Conservation (phyloP, 1,140 invertebrate genomes). For the Agraylea sexmaculata region DNA sequence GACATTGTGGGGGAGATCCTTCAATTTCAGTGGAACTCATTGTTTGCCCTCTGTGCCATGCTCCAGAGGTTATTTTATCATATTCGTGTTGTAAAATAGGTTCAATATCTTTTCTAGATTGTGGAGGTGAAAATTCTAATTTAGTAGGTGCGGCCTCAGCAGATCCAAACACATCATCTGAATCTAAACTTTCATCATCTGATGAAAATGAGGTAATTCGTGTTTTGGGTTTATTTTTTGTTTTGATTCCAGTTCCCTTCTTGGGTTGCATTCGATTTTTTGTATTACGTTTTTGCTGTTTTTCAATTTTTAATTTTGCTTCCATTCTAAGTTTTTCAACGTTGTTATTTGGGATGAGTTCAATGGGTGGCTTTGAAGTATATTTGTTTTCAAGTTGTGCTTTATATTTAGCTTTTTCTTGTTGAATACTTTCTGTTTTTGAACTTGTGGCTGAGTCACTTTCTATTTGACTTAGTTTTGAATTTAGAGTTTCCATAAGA, state of each 20-base stretch:
- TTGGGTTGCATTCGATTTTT: constrained; percentile 43
- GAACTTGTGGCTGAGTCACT: constrained; percentile 57
- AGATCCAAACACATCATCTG: constrained; percentile 58
- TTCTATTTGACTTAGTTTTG: constrained; percentile 59
- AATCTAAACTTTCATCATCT: constrained; percentile 57
- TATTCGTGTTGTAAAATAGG: constrained; percentile 55
- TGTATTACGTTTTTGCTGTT: constrained; percentile 36
- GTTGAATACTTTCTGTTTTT: constrained; percentile 51
- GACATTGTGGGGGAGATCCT: constrained; percentile 53
- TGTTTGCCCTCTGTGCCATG: constrained; percentile 54
- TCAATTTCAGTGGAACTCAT: constrained; percentile 63
- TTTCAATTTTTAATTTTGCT: constrained; percentile 40
- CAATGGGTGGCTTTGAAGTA: constrained; percentile 27
- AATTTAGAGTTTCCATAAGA: constrained; percentile 51
- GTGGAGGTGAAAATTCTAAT: constrained; percentile 55
- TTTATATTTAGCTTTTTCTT: constrained; percentile 43
- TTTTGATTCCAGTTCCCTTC: constrained; percentile 37
- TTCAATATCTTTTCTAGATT: constrained; percentile 57
- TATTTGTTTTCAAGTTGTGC: constrained; percentile 39
- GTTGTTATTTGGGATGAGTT: constrained; percentile 23
- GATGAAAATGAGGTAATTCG: constrained; percentile 59
- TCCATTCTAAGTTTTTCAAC: constrained; percentile 40
- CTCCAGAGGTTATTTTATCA: constrained; percentile 49
- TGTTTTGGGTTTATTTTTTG: constrained; percentile 47
- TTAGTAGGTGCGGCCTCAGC: constrained; percentile 54